Evolutionary conservation across 2,113 vertebrate species (phyloP).

Genomic region (Hyperoodon ampullatus): DNA sequence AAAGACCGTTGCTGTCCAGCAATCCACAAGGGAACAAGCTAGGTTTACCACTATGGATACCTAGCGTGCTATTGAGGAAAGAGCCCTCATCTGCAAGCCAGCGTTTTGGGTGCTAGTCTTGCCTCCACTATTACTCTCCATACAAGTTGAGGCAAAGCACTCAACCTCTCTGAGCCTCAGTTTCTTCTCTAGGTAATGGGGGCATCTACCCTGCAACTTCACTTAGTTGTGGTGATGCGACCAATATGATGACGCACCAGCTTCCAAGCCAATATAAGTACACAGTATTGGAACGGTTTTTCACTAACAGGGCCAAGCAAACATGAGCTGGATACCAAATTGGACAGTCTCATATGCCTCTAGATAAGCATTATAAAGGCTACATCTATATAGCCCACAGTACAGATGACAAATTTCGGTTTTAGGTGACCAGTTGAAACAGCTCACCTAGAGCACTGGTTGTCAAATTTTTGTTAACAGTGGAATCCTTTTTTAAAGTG

Average conservation of each 20-base stretch:
- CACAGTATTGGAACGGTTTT: not conserved
- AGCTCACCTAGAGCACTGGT: not conserved
- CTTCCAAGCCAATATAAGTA: not conserved
- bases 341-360: not conserved
- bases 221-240: not conserved
- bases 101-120: not conserved
- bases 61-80: not conserved
- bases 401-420: not conserved
- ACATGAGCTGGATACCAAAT: not conserved
- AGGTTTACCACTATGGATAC: not conserved
- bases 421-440: not conserved
- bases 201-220: not conserved
- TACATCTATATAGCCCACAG: not conserved
- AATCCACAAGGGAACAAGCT: fast-evolving
- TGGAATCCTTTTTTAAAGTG: not conserved
- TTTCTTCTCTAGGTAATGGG: not conserved
- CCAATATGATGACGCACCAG: not conserved
- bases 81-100: not conserved
- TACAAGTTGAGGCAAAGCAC: not conserved
- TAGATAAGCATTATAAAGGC: not conserved
- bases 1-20: not conserved
- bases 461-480: not conserved
- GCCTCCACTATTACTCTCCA: not conserved
- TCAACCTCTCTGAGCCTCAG: not conserved
- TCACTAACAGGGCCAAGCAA: not conserved